Evolutionary conservation across 2,888 invertebrate species (phyloP), one percentile per base, ranked within the genome.

Genomic region (Ochlodes sylvanus): DNA sequence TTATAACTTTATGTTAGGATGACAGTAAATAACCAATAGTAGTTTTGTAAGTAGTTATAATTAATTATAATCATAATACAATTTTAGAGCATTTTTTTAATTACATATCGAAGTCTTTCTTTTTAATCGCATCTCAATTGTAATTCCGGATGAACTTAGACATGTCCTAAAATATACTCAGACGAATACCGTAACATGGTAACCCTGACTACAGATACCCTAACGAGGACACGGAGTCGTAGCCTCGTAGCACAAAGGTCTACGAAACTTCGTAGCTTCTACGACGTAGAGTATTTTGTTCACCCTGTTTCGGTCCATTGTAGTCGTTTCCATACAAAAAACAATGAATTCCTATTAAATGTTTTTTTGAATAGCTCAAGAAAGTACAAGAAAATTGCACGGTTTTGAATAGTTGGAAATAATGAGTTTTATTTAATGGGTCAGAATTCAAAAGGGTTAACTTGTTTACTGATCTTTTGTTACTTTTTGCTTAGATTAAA

Each of bases 191-290:
- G 6, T 12, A 3, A 19, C 19, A 21, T 12, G 50, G 50, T 21
- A 50, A 50, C 50, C 50, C 19, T 50, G 19, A 0, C 19, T 50
- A 50, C 9, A 50, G 10, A 50, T 19, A 50, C 50, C 19, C 19
- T 63, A 60, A 65, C 65, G 44, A 65, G 52, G 54, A 21, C 38
- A 41, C 32, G 14, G 32, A 32, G 17, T 57, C 65, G 38, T 38
- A 12, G 19, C 10, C 1, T 19, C 50, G 67, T 67, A 71, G 75
- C 65, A 76, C 62, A 68, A 68, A 68, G 76, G 76, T 77, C 82
- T 83, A 82, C 79, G 77, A 77, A 76, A 78, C 71, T 77, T 77
- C 79, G 85, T 80, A 82, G 82, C 74, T 60, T 72, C 74, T 77
- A 75, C 73, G 75, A 47, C 70, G 70, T 68, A 68, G 66, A 64